Percentiles rank a stretch among this genome's conserved stretches.
Evolutionary conservation across 2,888 invertebrate species (phyloP).

Genomic region (Agrotis exclamationis): DNA sequence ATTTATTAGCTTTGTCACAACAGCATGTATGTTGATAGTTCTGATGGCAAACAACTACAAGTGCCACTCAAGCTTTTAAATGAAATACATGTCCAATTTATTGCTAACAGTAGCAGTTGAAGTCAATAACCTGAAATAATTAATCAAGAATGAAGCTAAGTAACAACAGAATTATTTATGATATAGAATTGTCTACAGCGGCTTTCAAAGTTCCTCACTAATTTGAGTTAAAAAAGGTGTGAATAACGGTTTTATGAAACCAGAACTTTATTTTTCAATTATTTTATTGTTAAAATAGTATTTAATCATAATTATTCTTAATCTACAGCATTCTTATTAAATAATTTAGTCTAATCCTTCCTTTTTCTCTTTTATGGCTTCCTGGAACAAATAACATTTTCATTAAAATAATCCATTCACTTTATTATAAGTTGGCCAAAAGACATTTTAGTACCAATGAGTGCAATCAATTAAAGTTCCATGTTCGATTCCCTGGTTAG

Average conservation of each 20-base stretch:
- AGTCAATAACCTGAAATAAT: too few relatives aligned
- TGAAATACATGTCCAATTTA: too few relatives aligned
- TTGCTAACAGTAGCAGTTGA: too few relatives aligned
- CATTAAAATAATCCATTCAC: background rate
- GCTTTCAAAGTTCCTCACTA: background rate
- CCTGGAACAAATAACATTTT: constrained; percentile 90
- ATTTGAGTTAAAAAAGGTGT: background rate
- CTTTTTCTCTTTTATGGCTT: constrained; percentile 97
- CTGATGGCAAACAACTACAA: too few relatives aligned
- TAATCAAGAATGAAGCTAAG: too few relatives aligned
- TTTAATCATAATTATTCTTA: constrained; percentile 34
- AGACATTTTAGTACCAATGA: too few relatives aligned
- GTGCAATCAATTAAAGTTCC: too few relatives aligned
- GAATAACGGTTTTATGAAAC: background rate
- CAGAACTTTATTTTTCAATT: background rate
- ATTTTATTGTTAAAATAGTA: constrained; percentile 16
- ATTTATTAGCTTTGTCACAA: too few relatives aligned
- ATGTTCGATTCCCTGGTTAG: too few relatives aligned
- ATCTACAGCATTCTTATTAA: background rate
- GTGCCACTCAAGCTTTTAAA: too few relatives aligned
- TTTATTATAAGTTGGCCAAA: too few relatives aligned
- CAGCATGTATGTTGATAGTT: too few relatives aligned
- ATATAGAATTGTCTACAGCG: background rate
- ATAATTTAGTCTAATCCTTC: constrained; percentile 94
- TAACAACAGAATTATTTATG: background rate